phyloP scores from a whole-genome alignment of 2,113 vertebrate species.

The Scatophagus argus region DNA sequence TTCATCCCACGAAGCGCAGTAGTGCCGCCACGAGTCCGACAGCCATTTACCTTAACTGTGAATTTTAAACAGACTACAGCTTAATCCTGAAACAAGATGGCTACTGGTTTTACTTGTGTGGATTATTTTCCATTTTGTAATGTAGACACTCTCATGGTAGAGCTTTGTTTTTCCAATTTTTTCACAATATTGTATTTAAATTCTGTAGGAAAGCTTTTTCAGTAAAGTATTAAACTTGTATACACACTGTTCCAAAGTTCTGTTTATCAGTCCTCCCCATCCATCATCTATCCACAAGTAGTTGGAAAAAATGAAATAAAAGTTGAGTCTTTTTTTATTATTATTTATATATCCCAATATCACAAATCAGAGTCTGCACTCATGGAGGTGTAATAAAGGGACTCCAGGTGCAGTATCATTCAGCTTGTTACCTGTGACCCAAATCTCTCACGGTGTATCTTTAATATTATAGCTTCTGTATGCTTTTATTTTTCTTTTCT shows the following conservation, averaged over 20 bases:
- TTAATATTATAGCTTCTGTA: not conserved
- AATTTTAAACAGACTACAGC: slow-evolving; percentile 30
- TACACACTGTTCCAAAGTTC: slow-evolving; percentile 9
- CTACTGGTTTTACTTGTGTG: slow-evolving; percentile 47
- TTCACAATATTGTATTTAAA: slow-evolving; percentile 76
- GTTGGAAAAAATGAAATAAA: not conserved
- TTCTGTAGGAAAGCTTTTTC: slow-evolving; percentile 70
- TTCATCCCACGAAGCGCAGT: slow-evolving; percentile 12
- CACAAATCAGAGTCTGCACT: not conserved
- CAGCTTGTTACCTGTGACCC: not conserved
- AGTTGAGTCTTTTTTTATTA: not conserved
- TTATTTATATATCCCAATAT: not conserved
- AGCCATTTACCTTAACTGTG: slow-evolving; percentile 35
- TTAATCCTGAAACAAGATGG: slow-evolving; percentile 16
- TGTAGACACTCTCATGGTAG: slow-evolving; percentile 61
- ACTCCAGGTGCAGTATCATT: not conserved
- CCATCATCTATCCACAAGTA: not conserved
- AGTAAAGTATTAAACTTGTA: slow-evolving; percentile 72
- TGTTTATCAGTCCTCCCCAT: too few relatives aligned
- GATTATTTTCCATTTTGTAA: slow-evolving; percentile 65
- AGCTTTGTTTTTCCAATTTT: slow-evolving; percentile 57
- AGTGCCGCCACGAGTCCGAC: not conserved
- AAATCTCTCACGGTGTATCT: not conserved
- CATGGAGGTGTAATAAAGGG: too few relatives aligned
- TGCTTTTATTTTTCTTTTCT: too few relatives aligned